These are phyloP conservation scores for Caprella mutica DNA, from an alignment of 2,888 invertebrate species.

Conservation along the genomic window DNA sequence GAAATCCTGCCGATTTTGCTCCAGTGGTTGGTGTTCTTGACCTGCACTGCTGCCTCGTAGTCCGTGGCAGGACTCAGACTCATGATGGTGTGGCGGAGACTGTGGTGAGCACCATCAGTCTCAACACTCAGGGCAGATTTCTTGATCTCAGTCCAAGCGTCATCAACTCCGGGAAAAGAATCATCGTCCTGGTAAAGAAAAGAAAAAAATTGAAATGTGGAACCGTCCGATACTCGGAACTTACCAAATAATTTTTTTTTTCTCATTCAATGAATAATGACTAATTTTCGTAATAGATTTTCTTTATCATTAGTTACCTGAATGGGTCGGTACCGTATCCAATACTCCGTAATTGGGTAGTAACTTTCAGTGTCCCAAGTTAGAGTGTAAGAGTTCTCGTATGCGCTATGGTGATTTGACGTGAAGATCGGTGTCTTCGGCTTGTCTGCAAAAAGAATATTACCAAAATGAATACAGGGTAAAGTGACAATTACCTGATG, in stretches of 20 bases:
- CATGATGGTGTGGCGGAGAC: constrained; percentile 22
- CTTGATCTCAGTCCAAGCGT: not conserved
- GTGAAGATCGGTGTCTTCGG: constrained; percentile 54
- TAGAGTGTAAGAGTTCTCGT: constrained; percentile 53
- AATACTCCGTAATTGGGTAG: constrained; percentile 56
- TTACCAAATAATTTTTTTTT: too few species aligned
- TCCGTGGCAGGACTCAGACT: constrained; percentile 29
- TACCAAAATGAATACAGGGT: too few species aligned
- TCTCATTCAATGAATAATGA: too few species aligned
- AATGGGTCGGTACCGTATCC: constrained; percentile 53
- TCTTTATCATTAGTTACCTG: too few species aligned
- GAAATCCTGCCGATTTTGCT: constrained; percentile 19
- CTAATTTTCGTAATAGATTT: too few species aligned
- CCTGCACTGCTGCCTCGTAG: constrained; percentile 23
- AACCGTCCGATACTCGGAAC: too few species aligned
- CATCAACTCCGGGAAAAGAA: too few species aligned
- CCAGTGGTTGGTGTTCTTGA: constrained; percentile 29
- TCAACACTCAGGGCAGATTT: not conserved
- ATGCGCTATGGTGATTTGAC: constrained; percentile 52
- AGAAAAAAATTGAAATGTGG: too few species aligned
- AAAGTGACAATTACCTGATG: too few species aligned
- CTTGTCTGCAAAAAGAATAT: too few species aligned
- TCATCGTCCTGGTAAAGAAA: too few species aligned
- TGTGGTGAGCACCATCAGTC: constrained; percentile 16
- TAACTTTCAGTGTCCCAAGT: constrained; percentile 57